Conservation (phyloP, 2,797 vertebrate genomes). For the Anguilla obscura region DNA sequence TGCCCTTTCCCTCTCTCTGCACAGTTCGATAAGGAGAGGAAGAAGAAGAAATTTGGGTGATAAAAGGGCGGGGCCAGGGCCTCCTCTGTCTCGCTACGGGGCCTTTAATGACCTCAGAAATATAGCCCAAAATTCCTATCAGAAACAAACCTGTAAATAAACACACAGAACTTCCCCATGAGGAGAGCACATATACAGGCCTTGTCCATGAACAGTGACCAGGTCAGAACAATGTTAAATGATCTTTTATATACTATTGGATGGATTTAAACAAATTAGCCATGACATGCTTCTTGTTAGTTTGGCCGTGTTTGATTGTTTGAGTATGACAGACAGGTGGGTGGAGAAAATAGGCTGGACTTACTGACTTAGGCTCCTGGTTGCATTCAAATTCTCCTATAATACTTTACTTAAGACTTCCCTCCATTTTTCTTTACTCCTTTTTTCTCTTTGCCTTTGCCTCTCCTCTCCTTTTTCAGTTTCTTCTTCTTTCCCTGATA, state of each 20-base stretch:
- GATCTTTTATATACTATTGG: neutral
- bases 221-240: neutral
- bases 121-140: neutral
- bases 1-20: slow-evolving; percentile 38
- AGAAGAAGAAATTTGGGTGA: slow-evolving; percentile 26
- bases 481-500: neutral
- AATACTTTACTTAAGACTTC: neutral
- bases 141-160: neutral
- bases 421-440: slow-evolving; percentile 32
- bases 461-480: neutral
- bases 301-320: neutral
- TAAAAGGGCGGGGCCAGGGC: slow-evolving; percentile 41
- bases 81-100: slow-evolving; percentile 26
- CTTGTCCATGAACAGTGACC: neutral
- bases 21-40: slow-evolving; percentile 36
- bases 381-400: neutral
- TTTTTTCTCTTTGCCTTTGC: slow-evolving; percentile 23
- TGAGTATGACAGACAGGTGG: too few relatives aligned
- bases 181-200: neutral
- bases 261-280: neutral
- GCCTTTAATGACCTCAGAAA: neutral
- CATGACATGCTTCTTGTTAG: neutral
- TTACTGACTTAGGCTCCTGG: too few relatives aligned
- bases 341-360: too few relatives aligned
- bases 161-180: neutral